A percentile compares a stretch with the other conserved stretches of the same genome.
Evolutionary conservation across 2,113 vertebrate genomes (phyloP).

Genomic region (Chionis minor): DNA sequence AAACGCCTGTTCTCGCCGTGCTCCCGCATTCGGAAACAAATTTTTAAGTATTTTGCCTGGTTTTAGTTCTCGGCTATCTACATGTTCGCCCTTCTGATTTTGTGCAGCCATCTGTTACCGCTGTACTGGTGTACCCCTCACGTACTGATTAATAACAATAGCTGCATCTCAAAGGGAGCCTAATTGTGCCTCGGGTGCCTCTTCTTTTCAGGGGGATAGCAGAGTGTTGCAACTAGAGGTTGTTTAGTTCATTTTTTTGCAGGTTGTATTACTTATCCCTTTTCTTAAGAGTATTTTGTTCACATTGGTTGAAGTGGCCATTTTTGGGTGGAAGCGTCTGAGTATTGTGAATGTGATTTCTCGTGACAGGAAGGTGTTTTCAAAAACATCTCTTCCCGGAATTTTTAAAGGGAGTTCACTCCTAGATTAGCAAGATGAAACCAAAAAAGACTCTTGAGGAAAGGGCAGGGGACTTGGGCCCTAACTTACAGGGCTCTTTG

Average conservation of each 20-base stretch:
- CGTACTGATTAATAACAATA: background rate
- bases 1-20: background rate
- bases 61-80: background rate
- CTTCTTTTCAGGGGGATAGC: background rate
- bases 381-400: background rate
- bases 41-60: background rate
- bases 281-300: background rate
- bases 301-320: background rate
- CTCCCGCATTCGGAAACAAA: background rate
- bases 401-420: background rate
- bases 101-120: background rate
- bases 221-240: background rate
- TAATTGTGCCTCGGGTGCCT: background rate
- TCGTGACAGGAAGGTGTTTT: background rate
- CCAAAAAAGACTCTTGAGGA: background rate
- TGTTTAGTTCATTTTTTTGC: background rate
- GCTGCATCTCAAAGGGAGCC: background rate
- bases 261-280: background rate
- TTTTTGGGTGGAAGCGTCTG: rapidly evolving
- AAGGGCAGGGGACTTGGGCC: background rate
- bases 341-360: background rate
- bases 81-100: background rate
- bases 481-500: background rate
- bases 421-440: background rate
- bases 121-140: background rate